Evolutionary conservation across 2,113 vertebrate species (phyloP).

Genomic region (Oreocharis arfaki): DNA sequence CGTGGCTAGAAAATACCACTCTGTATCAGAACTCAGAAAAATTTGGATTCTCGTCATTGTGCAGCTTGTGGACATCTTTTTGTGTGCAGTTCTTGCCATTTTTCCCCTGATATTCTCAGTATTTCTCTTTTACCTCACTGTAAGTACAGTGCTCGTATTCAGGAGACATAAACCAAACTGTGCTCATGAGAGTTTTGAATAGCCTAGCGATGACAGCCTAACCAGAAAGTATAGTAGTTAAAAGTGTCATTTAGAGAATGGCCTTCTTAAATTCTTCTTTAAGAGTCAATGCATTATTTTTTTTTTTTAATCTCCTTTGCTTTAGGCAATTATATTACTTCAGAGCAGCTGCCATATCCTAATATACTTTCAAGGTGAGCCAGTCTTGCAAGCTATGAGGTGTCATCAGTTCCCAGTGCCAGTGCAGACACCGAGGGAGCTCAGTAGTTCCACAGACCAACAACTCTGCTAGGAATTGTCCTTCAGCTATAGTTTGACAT

Average conservation of each 20-base stretch:
- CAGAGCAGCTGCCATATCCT: not conserved
- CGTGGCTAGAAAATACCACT: not conserved
- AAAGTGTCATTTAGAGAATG: not conserved
- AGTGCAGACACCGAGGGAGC: not conserved
- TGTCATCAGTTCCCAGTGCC: not conserved
- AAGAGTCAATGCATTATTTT: constrained; percentile 1
- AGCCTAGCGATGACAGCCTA: not conserved
- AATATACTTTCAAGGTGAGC: constrained; percentile 9
- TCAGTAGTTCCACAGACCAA: not conserved
- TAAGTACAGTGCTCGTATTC: not conserved
- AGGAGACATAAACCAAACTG: not conserved
- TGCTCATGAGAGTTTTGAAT: not conserved
- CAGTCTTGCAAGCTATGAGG: not conserved
- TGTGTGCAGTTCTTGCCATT: not conserved
- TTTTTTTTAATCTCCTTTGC: not conserved
- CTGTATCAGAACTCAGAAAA: not conserved
- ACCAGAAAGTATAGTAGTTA: not conserved
- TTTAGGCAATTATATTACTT: constrained; percentile 38
- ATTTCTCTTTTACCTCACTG: not conserved
- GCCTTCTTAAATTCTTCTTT: not conserved
- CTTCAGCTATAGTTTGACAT: not conserved
- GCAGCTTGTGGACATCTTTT: not conserved
- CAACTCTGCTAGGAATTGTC: not conserved
- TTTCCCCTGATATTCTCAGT: not conserved
- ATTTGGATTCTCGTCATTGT: not conserved